These are phyloP conservation scores for Planococcus citri DNA, from an alignment of 1,140 invertebrate species.

Conservation along the genomic window DNA sequence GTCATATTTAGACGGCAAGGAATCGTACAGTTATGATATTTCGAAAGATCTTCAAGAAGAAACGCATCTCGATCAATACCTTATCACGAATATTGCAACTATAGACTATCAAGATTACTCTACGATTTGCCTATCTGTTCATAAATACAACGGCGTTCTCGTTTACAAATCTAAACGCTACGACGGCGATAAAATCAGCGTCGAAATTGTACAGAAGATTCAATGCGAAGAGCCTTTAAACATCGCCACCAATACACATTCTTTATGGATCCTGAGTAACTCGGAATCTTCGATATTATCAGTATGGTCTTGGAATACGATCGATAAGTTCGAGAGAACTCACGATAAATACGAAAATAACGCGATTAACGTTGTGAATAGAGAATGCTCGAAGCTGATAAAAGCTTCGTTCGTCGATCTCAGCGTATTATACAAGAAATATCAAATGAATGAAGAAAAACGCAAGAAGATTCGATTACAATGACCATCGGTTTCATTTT, in stretches of 20 bases:
- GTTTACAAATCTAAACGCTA: background rate
- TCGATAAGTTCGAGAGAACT: background rate
- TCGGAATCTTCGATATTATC: background rate
- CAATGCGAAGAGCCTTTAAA: background rate
- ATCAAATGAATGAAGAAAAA: background rate
- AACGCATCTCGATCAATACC: background rate
- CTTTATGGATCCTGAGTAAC: background rate
- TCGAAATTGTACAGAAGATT: background rate
- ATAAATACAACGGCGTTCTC: background rate
- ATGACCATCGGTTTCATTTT: too few species aligned
- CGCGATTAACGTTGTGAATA: background rate
- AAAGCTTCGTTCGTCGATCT: background rate
- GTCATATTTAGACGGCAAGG: conserved; percentile 48
- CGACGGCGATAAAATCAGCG: background rate
- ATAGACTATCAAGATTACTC: background rate
- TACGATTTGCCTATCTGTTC: background rate
- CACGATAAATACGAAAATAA: background rate
- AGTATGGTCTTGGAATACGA: background rate
- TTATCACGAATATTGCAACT: background rate
- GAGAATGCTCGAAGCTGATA: background rate
- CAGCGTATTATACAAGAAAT: background rate
- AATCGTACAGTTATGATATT: conserved; percentile 32
- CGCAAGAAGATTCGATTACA: background rate
- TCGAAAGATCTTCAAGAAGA: background rate
- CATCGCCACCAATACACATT: background rate